Evolutionary conservation across 1,140 invertebrate genomes (phyloP), one percentile per base, ranked within the genome.

Genomic region (Penaeus indicus): DNA sequence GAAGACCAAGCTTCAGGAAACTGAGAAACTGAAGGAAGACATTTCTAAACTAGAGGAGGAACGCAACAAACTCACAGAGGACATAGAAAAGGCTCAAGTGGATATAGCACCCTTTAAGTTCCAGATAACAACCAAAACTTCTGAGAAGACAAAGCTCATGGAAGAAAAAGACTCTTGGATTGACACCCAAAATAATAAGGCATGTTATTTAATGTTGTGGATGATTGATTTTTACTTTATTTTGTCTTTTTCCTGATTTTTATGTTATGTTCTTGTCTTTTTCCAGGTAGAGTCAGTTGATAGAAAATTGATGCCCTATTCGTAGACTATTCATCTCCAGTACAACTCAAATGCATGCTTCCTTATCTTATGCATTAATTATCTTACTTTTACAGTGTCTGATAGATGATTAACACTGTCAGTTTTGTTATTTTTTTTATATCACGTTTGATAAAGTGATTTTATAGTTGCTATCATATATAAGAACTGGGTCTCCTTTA

Each of bases 1-100:
- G 85, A 85, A 61, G 81, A 88, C 78, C 61, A 90, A 91, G 64
- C 67, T 75, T 27, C 86, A 72, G 42, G 89, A 91, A 85, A 89
- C 69, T 79, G 75, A 85, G 72, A 89, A 81, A 72, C 62, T 88
- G 69, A 90, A 87, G 38, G 78, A 89, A 86, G 91, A 87, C 72
- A 88, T 86, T 72, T 38, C 10, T 84, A 81, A 89, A 85, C 90
- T 92, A 61, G 87, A 86, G 7, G 89, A 90, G 86, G 91, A 89
- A 80, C 91, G 92, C 89, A 93, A 91, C 89, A 92, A 91, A 89
- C 90, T 92, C 63, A 93, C 92, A 32, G 92, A 94, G 54, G 93
- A 78, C 38, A 78, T 90, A n/a, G 86, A 90, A 19, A 54, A 67
- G 54, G 61, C 75, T 21, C 38, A 81, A 27, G 22, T 25, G 42